These are phyloP conservation scores for Bursaphelenchus mucronatus DNA, from an alignment of 1,140 invertebrate genomes.

Conservation along the genomic window DNA sequence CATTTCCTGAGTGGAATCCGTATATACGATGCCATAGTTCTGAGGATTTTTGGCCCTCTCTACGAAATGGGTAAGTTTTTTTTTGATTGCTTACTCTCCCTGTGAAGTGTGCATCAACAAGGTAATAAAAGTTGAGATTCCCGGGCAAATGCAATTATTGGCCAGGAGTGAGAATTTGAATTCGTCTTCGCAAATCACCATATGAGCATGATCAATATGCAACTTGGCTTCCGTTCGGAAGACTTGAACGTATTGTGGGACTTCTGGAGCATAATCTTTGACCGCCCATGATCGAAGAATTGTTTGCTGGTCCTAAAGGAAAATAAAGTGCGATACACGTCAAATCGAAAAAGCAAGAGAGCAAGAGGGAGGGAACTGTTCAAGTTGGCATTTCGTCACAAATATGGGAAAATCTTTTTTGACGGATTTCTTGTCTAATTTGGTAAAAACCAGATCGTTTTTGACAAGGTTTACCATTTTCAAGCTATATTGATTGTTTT, in stretches of 20 bases:
- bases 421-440: constrained; percentile 28
- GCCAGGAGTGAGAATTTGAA: constrained; percentile 93
- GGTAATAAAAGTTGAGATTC: constrained; percentile 89
- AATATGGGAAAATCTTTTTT: too few species aligned
- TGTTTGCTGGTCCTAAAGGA: constrained; percentile 80
- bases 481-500: too few species aligned
- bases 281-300: constrained; percentile 95
- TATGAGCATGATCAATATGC: constrained; percentile 88
- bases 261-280: constrained; percentile 89
- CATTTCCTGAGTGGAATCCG: constrained; percentile 93
- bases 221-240: constrained; percentile 95
- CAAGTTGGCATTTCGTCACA: too few species aligned
- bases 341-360: too few species aligned
- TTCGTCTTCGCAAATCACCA: constrained; percentile 87
- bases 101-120: constrained; percentile 87
- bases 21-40: constrained; percentile 96
- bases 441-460: too few species aligned
- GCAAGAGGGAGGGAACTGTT: too few species aligned
- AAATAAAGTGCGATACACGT: constrained; percentile 18
- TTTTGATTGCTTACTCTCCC: constrained; percentile 75
- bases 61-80: constrained; percentile 63
- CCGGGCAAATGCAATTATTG: constrained; percentile 95
- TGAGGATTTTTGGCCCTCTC: constrained; percentile 89
- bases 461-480: too few species aligned
- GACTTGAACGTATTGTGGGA: constrained; percentile 95